phyloP scores from a whole-genome alignment of 53 echinoderm and acorn worm genomes.

The Paelopatides confundens region DNA sequence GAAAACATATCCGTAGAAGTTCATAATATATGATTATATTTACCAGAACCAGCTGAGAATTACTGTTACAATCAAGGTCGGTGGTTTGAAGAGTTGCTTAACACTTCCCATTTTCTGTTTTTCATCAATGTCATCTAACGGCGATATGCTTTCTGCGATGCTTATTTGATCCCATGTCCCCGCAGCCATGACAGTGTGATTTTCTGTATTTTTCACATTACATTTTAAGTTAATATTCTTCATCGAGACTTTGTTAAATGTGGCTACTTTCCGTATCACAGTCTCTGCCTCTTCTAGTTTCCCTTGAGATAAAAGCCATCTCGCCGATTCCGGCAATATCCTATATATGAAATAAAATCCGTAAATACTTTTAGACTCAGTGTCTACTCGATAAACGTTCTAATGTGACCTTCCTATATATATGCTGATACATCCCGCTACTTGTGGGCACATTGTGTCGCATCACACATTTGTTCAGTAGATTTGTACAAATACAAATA shows the following conservation, averaged over 20 bases:
- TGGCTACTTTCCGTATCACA: not conserved
- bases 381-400: too few species aligned
- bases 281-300: not conserved
- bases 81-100: not conserved
- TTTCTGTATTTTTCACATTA: not conserved
- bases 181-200: not conserved
- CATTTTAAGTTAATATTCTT: not conserved
- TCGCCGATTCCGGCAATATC: constrained; percentile 1
- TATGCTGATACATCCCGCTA: too few species aligned
- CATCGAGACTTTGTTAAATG: not conserved
- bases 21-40: not conserved
- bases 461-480: too few species aligned
- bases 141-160: not conserved
- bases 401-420: too few species aligned
- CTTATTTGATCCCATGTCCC: not conserved
- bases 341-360: not conserved
- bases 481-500: too few species aligned
- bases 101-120: not conserved
- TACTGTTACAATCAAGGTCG: constrained; percentile 1
- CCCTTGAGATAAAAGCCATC: constrained; percentile 9
- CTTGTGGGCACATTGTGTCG: too few species aligned
- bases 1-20: too few species aligned
- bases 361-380: not conserved
- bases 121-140: not conserved
- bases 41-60: constrained; percentile 7